These are phyloP conservation scores for Ichneumoninae sp. DNA, from an alignment of 2,888 invertebrate species.

Conservation along the genomic window DNA sequence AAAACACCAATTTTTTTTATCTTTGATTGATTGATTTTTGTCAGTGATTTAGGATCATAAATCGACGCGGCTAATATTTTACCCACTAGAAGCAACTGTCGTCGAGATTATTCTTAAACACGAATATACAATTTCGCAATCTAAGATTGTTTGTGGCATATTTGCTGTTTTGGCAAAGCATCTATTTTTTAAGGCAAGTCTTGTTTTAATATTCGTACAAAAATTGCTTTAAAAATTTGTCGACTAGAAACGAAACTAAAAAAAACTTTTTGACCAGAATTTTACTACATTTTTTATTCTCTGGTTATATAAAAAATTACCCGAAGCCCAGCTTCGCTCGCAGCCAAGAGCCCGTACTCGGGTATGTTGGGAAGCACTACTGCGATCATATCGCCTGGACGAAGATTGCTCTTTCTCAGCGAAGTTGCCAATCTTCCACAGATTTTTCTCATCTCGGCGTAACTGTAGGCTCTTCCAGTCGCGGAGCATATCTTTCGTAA, in stretches of 20 bases:
- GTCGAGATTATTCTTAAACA: neutral
- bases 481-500: conserved; percentile 72
- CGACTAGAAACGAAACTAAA: no score
- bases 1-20: no score
- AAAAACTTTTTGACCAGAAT: no score
- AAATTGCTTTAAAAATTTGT: neutral
- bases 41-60: neutral
- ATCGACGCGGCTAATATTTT: neutral
- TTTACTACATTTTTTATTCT: no score
- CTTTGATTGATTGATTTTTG: no score
- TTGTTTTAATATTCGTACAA: neutral
- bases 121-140: neutral
- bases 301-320: conserved; percentile 62
- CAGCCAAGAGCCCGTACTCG: conserved; percentile 77
- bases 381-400: conserved; percentile 78
- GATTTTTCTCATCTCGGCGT: conserved; percentile 73
- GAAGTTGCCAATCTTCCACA: conserved; percentile 76
- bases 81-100: neutral
- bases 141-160: neutral
- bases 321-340: conserved; percentile 73
- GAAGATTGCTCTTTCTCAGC: conserved; percentile 75
- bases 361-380: conserved; percentile 80
- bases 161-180: no score
- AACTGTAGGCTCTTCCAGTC: conserved; percentile 78
- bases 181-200: neutral